phyloP scores from a whole-genome alignment of 1,140 invertebrate species.

The Drosophila suzukii region DNA sequence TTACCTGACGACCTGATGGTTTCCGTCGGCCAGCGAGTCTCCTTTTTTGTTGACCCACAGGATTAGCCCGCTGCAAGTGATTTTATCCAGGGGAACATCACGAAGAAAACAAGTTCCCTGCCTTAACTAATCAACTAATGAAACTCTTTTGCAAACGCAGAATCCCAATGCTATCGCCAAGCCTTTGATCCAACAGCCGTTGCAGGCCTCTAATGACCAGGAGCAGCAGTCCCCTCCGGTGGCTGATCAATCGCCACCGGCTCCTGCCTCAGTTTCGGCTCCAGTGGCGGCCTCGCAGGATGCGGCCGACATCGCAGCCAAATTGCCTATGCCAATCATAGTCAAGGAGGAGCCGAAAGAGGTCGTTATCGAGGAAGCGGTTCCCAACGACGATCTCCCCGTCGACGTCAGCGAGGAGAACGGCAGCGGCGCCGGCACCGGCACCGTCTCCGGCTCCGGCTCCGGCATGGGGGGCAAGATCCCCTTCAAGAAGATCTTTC shows the following conservation, averaged over 20 bases:
- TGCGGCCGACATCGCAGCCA: background rate
- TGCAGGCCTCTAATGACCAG: background rate
- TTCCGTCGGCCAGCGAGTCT: conserved; percentile 21
- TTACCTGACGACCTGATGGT: conserved; percentile 20
- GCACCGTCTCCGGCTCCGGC: background rate
- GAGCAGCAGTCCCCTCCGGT: background rate
- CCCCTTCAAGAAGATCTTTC: conserved; percentile 80
- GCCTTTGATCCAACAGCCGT: conserved; percentile 32
- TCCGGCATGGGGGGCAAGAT: conserved; percentile 56
- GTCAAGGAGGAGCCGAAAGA: conserved; percentile 47
- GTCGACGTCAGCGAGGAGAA: conserved; percentile 34
- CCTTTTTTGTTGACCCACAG: conserved; percentile 24
- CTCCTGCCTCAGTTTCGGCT: background rate
- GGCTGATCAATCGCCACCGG: background rate
- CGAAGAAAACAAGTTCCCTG: background rate
- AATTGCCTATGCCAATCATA: conserved; percentile 22
- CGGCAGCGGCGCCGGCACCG: conserved; percentile 1
- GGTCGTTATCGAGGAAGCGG: background rate
- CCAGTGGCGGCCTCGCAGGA: no score
- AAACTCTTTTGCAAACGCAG: conserved; percentile 46
- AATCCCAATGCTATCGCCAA: conserved; percentile 52
- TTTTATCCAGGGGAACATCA: conserved; percentile 1
- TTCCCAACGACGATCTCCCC: background rate
- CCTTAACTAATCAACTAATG: conserved; percentile 15
- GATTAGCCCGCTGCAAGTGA: conserved; percentile 19